A percentile compares a stretch with the other conserved stretches of the same genome.
Conservation (phyloP, 2,888 invertebrate species). For the Cremastobaeus sp. region DNA sequence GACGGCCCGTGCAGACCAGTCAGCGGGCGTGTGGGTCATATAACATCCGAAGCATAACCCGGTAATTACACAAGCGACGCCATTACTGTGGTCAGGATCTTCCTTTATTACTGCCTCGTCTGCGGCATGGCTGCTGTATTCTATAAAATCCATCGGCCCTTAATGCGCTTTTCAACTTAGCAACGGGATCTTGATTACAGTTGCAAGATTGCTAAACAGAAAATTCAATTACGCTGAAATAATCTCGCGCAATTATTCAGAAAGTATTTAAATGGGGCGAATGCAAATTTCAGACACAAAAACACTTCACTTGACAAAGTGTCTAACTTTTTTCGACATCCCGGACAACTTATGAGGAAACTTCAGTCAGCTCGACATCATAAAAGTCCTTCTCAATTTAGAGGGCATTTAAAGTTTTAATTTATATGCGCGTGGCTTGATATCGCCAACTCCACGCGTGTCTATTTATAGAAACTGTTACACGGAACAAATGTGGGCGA, state of each 20-base stretch:
- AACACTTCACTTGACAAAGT: neutral
- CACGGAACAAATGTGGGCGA: constrained; percentile 32
- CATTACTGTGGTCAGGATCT: constrained; percentile 67
- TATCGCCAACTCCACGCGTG: constrained; percentile 18
- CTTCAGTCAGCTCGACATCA: constrained; percentile 34
- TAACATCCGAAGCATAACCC: constrained; percentile 72
- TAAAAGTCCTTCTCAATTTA: constrained; percentile 46
- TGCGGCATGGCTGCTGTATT: constrained; percentile 65
- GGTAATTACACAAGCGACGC: constrained; percentile 73
- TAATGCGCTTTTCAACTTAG: constrained; percentile 56
- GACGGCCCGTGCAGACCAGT: constrained; percentile 64
- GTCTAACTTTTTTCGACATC: constrained; percentile 15
- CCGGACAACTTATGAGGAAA: constrained; percentile 35
- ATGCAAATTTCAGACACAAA: neutral
- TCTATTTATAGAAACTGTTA: constrained; percentile 46
- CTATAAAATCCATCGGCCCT: constrained; percentile 59
- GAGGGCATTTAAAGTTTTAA: constrained; percentile 35
- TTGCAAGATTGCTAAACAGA: neutral
- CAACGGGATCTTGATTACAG: neutral
- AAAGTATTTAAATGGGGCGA: neutral
- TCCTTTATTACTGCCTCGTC: constrained; percentile 67
- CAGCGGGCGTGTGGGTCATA: constrained; percentile 64
- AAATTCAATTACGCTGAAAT: neutral
- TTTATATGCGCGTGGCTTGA: constrained; percentile 24
- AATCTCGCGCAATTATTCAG: neutral